Percentiles rank a stretch among this genome's conserved stretches.
These are phyloP conservation scores for Monodelphis domestica DNA, from an alignment of 2,797 vertebrate genomes.

Conservation along the genomic window DNA sequence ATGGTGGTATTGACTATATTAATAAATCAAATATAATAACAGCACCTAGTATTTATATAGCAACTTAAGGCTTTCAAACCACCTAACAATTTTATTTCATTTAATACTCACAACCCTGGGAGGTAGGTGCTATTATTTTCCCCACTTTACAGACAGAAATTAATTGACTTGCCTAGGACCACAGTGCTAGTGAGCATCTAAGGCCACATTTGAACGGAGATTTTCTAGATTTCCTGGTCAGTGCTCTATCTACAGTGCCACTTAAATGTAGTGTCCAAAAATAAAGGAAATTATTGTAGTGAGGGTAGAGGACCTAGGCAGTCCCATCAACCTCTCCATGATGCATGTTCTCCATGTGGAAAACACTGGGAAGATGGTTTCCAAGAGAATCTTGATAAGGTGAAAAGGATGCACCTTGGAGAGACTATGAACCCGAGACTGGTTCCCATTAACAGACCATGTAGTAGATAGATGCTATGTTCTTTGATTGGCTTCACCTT, in stretches of 20 bases:
- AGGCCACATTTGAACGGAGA: neutral
- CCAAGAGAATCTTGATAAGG: neutral
- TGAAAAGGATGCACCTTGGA: neutral
- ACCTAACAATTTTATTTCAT: neutral
- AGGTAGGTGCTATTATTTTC: neutral
- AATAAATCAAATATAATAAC: neutral
- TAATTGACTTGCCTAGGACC: neutral
- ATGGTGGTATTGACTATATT: neutral
- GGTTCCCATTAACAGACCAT: neutral
- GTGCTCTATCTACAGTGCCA: neutral
- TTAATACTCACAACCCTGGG: neutral
- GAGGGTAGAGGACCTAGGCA: neutral
- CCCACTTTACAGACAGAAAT: neutral
- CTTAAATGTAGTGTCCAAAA: neutral
- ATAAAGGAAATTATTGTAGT: neutral
- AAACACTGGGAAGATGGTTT: neutral
- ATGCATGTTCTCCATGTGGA: neutral
- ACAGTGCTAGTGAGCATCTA: neutral
- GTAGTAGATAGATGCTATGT: neutral
- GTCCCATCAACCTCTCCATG: neutral
- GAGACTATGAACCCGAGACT: neutral
- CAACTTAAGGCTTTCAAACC: neutral
- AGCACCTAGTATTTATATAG: neutral
- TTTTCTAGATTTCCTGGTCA: neutral
- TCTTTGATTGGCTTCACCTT: neutral